Base-by-base conservation (phyloP, 1,140 invertebrate genomes). In the Chionoecetes opilio region DNA sequence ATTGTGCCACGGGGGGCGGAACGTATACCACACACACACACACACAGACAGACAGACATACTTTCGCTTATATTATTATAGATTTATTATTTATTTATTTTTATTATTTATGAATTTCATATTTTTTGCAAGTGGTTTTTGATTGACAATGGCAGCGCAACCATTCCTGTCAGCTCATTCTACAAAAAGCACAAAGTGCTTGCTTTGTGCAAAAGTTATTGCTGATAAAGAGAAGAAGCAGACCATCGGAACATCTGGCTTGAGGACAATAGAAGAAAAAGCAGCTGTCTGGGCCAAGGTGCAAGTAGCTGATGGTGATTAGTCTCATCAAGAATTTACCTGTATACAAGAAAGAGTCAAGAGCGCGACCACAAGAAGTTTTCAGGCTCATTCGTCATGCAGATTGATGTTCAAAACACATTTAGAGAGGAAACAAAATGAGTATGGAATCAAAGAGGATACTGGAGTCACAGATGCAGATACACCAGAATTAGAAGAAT, bases 211-310 rank as follows among this genome's bases (percentile, higher is more conserved):
- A 46, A 91, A 46, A 46, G 21, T 63, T 14, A 91, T 91, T 91
- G 31, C 14, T 91, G 38, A 11, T 29, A 91, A 88, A 41, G 37
- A 91, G 46, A 91, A 91, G 89, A 91, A 91, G 89, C 84, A 86
- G 84, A 86, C 84, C 84, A 86, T 31, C 32, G 84, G 29, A 8
- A 91, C 41, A 17, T 46, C 21, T 91, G 38, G 5, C 41, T 91
- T 91, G n/a, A 91, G 21, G 21, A 91, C 89, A 91, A 91, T 46
- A 91, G 37, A 91, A 91, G 89, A 91, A 46, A 91, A 91, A 29
- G 89, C 37, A 53, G 86, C 86, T 46, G 38, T 91, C 38, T 91
- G 37, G 35, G 41, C 89, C 89, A 91, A 91, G 46, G 89, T 31
- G 46, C 2, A 91, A 6, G 38, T 91, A 29, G 38, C 37, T 91